A percentile compares a stretch with the other conserved stretches of the same genome.
phyloP scores from a whole-genome alignment of 2,113 vertebrate species.

The Aptenodytes forsteri region DNA sequence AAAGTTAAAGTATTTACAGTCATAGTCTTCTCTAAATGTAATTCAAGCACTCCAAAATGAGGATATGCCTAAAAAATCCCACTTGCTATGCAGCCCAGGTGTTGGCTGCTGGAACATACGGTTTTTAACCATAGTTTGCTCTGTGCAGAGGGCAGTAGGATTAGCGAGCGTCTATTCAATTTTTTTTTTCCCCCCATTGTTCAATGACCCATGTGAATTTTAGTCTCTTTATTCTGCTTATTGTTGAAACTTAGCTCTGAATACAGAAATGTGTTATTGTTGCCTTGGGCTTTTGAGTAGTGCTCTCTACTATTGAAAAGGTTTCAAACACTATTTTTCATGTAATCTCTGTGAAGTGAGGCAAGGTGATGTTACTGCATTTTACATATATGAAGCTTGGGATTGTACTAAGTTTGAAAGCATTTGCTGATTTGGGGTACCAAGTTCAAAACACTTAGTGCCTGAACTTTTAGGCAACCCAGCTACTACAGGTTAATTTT shows the following conservation, averaged over 20 bases:
- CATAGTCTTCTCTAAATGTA: background rate
- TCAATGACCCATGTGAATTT: background rate
- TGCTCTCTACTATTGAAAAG: background rate
- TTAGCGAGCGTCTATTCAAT: background rate
- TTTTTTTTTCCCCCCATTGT: background rate
- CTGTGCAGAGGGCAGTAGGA: background rate
- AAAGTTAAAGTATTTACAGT: background rate
- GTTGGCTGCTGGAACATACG: background rate
- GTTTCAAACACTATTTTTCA: background rate
- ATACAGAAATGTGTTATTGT: background rate
- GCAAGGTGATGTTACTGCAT: background rate
- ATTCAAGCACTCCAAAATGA: background rate
- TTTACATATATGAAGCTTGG: background rate
- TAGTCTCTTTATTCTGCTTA: background rate
- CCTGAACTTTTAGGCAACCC: background rate
- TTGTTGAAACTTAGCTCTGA: background rate
- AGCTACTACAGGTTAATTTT: background rate
- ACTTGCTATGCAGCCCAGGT: background rate
- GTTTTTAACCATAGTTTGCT: background rate
- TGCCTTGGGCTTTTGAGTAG: background rate
- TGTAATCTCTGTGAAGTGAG: background rate
- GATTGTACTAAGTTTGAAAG: background rate
- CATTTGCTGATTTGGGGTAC: background rate
- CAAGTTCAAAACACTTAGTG: background rate
- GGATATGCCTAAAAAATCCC: background rate